These are phyloP conservation scores for Ips nitidus DNA, from an alignment of 1,140 invertebrate genomes.

Conservation along the genomic window DNA sequence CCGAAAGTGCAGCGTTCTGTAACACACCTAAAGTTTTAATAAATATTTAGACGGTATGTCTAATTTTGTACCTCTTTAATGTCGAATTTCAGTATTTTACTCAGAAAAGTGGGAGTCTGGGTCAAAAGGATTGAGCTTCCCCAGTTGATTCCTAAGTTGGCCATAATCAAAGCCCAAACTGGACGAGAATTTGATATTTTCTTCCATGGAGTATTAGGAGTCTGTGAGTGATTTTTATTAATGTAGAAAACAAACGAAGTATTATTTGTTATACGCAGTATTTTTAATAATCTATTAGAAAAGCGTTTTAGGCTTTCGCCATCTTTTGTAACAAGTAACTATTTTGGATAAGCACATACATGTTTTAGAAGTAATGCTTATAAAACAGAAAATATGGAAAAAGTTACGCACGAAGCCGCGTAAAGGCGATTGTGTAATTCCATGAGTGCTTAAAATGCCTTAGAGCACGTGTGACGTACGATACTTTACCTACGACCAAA, in stretches of 20 bases:
- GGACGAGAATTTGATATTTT: slow-evolving; percentile 74
- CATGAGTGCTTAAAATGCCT: too few species aligned
- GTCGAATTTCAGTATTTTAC: slow-evolving; percentile 75
- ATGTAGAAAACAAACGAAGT: slow-evolving; percentile 3
- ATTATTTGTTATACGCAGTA: too few species aligned
- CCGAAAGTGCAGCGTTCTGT: slow-evolving; percentile 73
- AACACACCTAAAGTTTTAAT: slow-evolving; percentile 35
- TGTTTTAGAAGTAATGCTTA: too few species aligned
- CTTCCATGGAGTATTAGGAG: slow-evolving; percentile 68
- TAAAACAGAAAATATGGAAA: too few species aligned
- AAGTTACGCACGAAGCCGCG: too few species aligned
- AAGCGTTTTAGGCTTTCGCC: too few species aligned
- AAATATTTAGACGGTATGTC: neutral
- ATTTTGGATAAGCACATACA: too few species aligned
- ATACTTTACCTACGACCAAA: too few species aligned
- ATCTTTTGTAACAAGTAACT: neutral
- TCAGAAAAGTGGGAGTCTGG: slow-evolving; percentile 88
- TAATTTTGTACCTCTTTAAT: slow-evolving; percentile 57
- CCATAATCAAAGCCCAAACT: slow-evolving; percentile 80
- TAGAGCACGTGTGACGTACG: too few species aligned
- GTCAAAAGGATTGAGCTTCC: slow-evolving; percentile 90
- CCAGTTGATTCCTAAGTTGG: slow-evolving; percentile 88
- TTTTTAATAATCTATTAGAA: too few species aligned
- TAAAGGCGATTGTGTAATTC: too few species aligned
- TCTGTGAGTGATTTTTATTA: neutral